Evolutionary conservation across 2,797 vertebrate genomes (phyloP).

Genomic region (Pantherophis alleghaniensis): DNA sequence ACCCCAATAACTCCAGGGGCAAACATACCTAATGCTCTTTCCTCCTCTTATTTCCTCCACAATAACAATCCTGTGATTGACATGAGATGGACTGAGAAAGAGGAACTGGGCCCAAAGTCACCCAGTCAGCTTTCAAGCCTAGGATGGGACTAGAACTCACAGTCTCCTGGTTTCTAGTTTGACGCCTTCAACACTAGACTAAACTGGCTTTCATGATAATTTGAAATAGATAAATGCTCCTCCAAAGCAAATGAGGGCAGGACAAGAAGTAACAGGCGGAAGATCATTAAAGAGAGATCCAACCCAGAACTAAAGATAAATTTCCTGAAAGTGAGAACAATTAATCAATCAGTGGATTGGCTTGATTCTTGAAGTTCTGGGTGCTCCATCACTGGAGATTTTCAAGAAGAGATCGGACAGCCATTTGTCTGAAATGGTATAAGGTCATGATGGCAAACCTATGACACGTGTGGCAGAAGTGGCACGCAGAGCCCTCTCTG

Average conservation of each 20-base stretch:
- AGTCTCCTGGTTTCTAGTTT: not conserved
- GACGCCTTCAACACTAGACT: not conserved
- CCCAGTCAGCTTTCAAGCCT: not conserved
- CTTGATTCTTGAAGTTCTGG: not conserved
- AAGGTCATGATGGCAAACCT: no score
- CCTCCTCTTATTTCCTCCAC: not conserved
- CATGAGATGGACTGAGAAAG: not conserved
- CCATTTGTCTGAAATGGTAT: not conserved
- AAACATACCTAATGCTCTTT: not conserved
- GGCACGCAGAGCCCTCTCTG: no score
- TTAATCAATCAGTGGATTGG: not conserved
- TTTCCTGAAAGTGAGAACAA: not conserved
- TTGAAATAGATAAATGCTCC: not conserved
- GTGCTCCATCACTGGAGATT: not conserved
- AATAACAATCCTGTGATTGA: not conserved
- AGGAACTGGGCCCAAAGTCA: not conserved
- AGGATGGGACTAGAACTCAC: not conserved
- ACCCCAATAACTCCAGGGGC: not conserved
- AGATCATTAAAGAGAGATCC: not conserved
- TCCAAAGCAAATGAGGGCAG: not conserved
- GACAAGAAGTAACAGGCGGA: not conserved
- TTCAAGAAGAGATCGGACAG: not conserved
- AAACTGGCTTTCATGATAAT: not conserved
- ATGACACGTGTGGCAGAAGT: no score
- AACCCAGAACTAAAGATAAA: not conserved